phyloP scores from a whole-genome alignment of 2,797 vertebrate genomes.

The Sebastes elongatus region DNA sequence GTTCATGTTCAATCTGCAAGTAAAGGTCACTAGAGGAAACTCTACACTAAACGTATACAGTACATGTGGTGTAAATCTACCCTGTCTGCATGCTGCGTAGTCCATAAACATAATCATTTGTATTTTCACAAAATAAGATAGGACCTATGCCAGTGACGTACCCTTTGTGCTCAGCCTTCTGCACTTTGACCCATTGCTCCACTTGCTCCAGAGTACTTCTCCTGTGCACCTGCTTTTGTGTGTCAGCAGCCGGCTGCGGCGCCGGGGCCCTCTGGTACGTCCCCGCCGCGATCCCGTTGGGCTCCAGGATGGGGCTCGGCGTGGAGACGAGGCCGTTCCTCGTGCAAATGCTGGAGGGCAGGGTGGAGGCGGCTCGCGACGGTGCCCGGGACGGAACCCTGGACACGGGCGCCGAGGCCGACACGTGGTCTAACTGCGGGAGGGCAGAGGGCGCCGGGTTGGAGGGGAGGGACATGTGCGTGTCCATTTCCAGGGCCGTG shows the following conservation, averaged over 20 bases:
- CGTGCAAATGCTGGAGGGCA: conserved; percentile 75
- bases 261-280: conserved; percentile 84
- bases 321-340: conserved; percentile 86
- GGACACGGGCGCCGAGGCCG: conserved; percentile 70
- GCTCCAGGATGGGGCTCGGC: conserved; percentile 84
- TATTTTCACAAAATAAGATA: not conserved
- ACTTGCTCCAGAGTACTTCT: conserved; percentile 88
- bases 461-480: conserved; percentile 73
- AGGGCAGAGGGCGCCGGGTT: conserved; percentile 11
- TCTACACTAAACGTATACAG: accelerated
- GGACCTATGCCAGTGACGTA: conserved; percentile 25
- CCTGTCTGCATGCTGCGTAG: not conserved
- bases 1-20: not conserved
- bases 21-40: not conserved
- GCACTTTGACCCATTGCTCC: conserved; percentile 93
- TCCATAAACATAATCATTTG: not conserved
- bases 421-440: conserved; percentile 14
- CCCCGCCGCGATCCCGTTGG: conserved; percentile 86
- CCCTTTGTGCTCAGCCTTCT: conserved; percentile 86
- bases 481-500: conserved; percentile 77
- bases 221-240: conserved; percentile 84
- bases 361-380: conserved; percentile 67
- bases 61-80: not conserved
- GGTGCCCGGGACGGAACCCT: conserved; percentile 68
- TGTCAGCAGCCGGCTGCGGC: conserved; percentile 65